Evolutionary conservation across 2,113 vertebrate species (phyloP).

Genomic region (Proteles cristata): DNA sequence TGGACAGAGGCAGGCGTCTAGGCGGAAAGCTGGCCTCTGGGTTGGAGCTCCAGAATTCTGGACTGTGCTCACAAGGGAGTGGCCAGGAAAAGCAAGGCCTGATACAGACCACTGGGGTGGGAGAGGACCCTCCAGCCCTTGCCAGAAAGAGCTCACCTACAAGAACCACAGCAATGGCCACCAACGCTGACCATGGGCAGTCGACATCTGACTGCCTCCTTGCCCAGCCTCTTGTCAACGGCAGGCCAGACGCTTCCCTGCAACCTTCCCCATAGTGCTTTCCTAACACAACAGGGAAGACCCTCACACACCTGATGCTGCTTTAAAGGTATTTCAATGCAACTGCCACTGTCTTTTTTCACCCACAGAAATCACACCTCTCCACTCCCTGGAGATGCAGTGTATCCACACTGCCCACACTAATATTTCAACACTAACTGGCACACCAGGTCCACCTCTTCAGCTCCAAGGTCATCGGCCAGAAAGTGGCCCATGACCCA

Average conservation of each 20-base stretch:
- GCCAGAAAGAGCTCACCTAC: not conserved
- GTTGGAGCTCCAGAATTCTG: not conserved
- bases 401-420: not conserved
- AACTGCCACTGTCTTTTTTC: not conserved
- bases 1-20: accelerated
- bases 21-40: not conserved
- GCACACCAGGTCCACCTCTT: not conserved
- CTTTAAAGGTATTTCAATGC: not conserved
- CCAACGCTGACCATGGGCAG: not conserved
- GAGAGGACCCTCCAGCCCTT: not conserved
- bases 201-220: not conserved
- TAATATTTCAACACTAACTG: not conserved
- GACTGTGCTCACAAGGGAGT: not conserved
- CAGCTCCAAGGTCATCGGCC: not conserved
- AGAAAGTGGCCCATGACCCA: not conserved
- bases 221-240: not conserved
- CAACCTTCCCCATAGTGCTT: not conserved
- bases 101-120: not conserved
- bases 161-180: accelerated
- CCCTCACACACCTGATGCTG: not conserved
- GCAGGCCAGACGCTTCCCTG: not conserved
- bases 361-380: not conserved
- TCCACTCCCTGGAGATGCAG: not conserved
- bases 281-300: not conserved
- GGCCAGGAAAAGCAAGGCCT: not conserved